A percentile compares a stretch with the other conserved stretches of the same genome.
phyloP scores from a whole-genome alignment of 2,113 vertebrate genomes.

The Pterocles gutturalis region DNA sequence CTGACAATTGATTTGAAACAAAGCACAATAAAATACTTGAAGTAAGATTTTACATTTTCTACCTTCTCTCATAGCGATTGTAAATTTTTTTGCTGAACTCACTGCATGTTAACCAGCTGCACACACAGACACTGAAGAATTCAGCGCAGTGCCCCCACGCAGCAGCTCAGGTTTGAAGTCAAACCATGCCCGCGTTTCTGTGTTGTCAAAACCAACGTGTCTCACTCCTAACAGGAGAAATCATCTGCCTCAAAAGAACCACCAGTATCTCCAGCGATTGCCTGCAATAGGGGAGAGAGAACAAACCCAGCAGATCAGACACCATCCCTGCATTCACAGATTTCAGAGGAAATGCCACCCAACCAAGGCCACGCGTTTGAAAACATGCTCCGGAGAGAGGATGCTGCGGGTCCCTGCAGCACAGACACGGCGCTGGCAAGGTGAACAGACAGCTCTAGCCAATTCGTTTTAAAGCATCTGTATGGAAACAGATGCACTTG shows the following conservation, averaged over 20 bases:
- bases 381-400: not conserved
- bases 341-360: not conserved
- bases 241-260: not conserved
- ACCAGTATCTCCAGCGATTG: not conserved
- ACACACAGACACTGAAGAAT: not conserved
- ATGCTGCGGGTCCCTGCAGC: rapidly evolving
- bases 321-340: too few species aligned
- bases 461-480: too few species aligned
- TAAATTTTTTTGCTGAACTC: not conserved
- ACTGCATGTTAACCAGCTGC: not conserved
- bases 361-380: too few species aligned
- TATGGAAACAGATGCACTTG: not conserved
- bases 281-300: not conserved
- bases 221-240: not conserved
- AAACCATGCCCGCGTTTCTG: not conserved
- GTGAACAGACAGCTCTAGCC: not conserved
- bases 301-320: not conserved
- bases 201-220: rapidly evolving
- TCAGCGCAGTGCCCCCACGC: rapidly evolving
- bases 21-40: not conserved
- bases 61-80: not conserved
- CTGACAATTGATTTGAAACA: not conserved
- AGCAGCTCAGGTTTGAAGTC: not conserved
- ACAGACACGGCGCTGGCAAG: not conserved
- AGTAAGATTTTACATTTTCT: not conserved